Percentiles rank a stretch among this genome's conserved stretches.
Conservation (phyloP, 1,140 invertebrate genomes). For the Asbolus verrucosus region DNA sequence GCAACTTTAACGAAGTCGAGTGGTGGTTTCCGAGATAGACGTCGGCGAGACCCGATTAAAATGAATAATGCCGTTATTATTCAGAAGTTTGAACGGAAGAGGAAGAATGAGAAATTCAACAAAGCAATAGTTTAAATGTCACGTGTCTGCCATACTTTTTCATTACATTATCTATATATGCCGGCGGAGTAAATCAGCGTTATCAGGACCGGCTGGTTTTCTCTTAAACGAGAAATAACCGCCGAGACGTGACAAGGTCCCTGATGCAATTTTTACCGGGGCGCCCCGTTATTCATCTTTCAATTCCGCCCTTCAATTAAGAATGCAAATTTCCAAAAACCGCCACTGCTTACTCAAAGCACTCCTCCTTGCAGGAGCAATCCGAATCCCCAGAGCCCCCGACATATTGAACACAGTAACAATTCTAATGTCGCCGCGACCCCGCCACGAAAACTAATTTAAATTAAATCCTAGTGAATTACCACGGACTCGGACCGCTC, state of each 20-base stretch:
- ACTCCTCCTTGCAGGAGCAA: constrained; percentile 23
- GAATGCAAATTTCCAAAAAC: background rate
- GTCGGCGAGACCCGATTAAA: constrained; percentile 38
- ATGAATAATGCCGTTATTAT: constrained; percentile 46
- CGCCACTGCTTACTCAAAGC: constrained; percentile 18
- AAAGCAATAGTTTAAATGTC: constrained; percentile 46
- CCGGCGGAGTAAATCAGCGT: constrained; percentile 62
- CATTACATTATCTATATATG: constrained; percentile 64
- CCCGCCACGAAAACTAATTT: constrained; percentile 63
- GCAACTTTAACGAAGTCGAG: constrained; percentile 19
- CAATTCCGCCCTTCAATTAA: constrained; percentile 25
- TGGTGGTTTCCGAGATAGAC: constrained; percentile 14
- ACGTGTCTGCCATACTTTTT: constrained; percentile 62
- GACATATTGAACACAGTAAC: constrained; percentile 51
- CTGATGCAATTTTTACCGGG: constrained; percentile 53
- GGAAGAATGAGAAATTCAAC: constrained; percentile 40
- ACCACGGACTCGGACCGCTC: constrained; percentile 52
- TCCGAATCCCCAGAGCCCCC: constrained; percentile 36
- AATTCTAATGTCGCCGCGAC: constrained; percentile 60
- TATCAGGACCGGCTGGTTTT: constrained; percentile 57
- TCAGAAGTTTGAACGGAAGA: constrained; percentile 29
- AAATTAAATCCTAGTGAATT: constrained; percentile 65
- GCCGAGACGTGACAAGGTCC: constrained; percentile 59
- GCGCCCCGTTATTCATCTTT: constrained; percentile 29
- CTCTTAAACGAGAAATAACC: constrained; percentile 62